Percentiles rank a stretch among this genome's conserved stretches.
phyloP scores from a whole-genome alignment of 1,140 invertebrate genomes.

The Parapsyche elsis region DNA sequence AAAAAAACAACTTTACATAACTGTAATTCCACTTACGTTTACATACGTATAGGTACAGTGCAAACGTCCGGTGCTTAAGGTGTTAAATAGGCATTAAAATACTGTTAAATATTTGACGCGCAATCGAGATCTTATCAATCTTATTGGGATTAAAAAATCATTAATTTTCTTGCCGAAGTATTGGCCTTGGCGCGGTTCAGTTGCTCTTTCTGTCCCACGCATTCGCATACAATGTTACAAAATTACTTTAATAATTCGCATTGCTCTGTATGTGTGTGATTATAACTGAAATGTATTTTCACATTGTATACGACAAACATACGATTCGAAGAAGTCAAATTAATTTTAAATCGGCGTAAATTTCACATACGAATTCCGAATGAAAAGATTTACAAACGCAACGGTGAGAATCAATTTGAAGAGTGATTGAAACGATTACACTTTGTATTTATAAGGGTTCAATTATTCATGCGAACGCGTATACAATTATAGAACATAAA shows the following conservation, averaged over 20 bases:
- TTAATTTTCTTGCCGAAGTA: neutral
- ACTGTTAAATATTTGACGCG: conserved; percentile 6
- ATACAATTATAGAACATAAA: too few species aligned
- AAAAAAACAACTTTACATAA: conserved; percentile 11
- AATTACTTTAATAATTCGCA: neutral
- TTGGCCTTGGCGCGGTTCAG: neutral
- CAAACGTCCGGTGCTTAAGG: neutral
- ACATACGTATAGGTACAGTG: too few species aligned
- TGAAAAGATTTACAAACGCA: too few species aligned
- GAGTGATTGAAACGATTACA: too few species aligned
- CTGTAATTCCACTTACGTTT: neutral
- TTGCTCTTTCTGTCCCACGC: conserved; percentile 20
- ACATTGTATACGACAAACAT: too few species aligned
- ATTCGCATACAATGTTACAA: neutral
- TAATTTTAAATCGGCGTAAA: too few species aligned
- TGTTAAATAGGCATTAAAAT: conserved; percentile 1
- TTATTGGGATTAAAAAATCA: conserved; percentile 24
- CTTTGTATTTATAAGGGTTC: too few species aligned
- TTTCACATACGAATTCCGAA: too few species aligned
- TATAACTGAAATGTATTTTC: too few species aligned
- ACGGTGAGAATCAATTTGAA: too few species aligned
- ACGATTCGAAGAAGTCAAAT: too few species aligned
- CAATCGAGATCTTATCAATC: conserved; percentile 2
- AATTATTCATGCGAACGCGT: too few species aligned
- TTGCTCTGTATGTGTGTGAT: neutral